Conservation (phyloP, 1,140 invertebrate genomes). For the Argopecten irradians region DNA sequence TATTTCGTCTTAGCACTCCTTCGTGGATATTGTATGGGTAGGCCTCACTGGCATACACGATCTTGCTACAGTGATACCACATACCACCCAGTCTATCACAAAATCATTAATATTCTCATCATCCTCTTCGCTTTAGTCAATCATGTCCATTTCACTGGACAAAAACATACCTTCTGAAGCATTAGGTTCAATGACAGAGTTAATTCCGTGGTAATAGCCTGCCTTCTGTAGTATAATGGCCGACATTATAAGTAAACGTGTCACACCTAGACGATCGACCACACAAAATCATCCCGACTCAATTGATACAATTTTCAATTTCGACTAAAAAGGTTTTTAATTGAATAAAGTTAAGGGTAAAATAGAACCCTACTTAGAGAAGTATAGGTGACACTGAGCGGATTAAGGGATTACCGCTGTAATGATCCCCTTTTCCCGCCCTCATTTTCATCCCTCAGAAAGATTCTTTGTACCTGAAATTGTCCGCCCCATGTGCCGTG, state of each 20-base stretch:
- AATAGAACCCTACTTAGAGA: conserved; percentile 1
- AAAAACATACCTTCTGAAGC: conserved; percentile 16
- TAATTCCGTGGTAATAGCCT: background rate
- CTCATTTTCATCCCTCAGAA: conserved; percentile 8
- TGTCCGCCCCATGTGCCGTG: conserved; percentile 4
- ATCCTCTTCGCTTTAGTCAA: background rate
- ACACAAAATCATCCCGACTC: background rate
- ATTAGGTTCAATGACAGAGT: conserved; percentile 6
- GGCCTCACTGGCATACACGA: background rate
- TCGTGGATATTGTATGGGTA: background rate
- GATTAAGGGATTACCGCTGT: background rate
- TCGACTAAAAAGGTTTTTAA: conserved; percentile 18
- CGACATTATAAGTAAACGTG: conserved; percentile 9
- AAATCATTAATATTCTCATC: conserved; percentile 12
- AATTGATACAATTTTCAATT: conserved; percentile 19
- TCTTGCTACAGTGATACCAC: background rate
- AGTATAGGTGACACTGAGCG: background rate
- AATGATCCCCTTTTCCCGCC: conserved; percentile 20
- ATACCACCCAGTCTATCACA: background rate
- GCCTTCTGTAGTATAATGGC: background rate
- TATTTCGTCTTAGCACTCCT: background rate
- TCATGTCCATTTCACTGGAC: conserved; percentile 8
- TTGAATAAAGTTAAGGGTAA: conserved; percentile 23
- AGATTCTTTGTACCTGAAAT: background rate
- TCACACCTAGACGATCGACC: background rate